phyloP scores from a whole-genome alignment of 2,888 invertebrate genomes.

The Cataglyphis altisquamis region DNA sequence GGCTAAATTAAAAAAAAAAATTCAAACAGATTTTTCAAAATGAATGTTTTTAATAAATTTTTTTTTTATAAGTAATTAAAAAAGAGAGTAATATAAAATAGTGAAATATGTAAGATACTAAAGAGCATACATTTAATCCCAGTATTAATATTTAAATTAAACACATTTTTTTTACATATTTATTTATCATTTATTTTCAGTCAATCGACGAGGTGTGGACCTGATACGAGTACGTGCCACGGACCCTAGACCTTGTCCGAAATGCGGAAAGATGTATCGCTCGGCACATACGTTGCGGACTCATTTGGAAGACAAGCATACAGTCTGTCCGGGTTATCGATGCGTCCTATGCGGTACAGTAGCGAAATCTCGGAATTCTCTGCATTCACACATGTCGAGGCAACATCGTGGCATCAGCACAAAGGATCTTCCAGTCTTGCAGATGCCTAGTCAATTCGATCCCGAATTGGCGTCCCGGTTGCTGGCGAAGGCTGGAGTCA shows the following conservation, averaged over 20 bases:
- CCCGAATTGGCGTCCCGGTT: slow-evolving; percentile 94
- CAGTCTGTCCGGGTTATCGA: slow-evolving; percentile 96
- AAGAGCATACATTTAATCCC: no score
- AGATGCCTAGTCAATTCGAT: slow-evolving; percentile 97
- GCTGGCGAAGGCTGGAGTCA: slow-evolving; percentile 95
- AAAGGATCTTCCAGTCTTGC: slow-evolving; percentile 96
- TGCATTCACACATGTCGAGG: slow-evolving; percentile 97
- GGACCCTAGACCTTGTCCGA: slow-evolving; percentile 96
- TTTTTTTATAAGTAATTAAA: no score
- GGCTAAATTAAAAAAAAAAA: no score
- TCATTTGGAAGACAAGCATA: slow-evolving; percentile 97
- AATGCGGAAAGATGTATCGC: slow-evolving; percentile 97
- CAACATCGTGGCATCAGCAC: slow-evolving; percentile 97
- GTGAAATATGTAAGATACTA: no score
- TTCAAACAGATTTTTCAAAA: no score
- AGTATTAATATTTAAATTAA: no score
- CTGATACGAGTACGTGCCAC: slow-evolving; percentile 95
- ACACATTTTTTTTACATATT: not conserved
- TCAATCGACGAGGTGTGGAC: slow-evolving; percentile 91
- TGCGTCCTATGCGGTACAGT: slow-evolving; percentile 97
- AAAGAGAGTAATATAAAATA: no score
- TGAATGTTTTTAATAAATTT: no score
- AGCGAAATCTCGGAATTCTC: slow-evolving; percentile 96
- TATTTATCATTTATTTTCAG: slow-evolving; percentile 69
- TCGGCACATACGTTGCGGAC: slow-evolving; percentile 96